Percentiles rank a stretch among this genome's conserved stretches.
Evolutionary conservation across 2,797 vertebrate species (phyloP).

Genomic region (Otolemur crassicaudatus): DNA sequence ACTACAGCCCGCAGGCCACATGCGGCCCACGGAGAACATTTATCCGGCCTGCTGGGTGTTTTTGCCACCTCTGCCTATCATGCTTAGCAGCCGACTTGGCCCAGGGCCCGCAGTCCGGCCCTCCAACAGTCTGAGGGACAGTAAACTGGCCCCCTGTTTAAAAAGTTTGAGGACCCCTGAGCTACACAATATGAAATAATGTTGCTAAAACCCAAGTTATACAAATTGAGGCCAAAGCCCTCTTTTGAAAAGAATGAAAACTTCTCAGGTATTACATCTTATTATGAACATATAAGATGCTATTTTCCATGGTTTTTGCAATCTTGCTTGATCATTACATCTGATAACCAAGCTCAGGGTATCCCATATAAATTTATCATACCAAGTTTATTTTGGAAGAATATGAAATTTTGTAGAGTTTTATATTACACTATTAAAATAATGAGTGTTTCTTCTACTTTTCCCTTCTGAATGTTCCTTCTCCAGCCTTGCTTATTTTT

Average conservation of each 20-base stretch:
- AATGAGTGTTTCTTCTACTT: not conserved
- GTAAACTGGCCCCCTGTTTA: too few species aligned
- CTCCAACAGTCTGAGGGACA: too few species aligned
- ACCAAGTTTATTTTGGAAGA: slow-evolving; percentile 26
- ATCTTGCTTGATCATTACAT: not conserved
- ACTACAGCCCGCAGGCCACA: too few species aligned
- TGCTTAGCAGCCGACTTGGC: too few species aligned
- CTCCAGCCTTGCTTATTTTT: not conserved
- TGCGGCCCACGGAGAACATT: too few species aligned
- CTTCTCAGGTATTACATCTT: not conserved
- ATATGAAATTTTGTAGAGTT: not conserved
- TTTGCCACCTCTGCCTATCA: too few species aligned
- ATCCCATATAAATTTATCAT: not conserved
- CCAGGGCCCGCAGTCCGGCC: too few species aligned
- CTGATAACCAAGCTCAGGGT: not conserved
- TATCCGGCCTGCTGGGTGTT: too few species aligned
- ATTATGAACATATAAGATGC: not conserved
- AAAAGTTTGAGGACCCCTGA: too few species aligned
- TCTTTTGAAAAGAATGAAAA: slow-evolving; percentile 27
- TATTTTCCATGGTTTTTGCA: not conserved
- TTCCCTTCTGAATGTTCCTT: not conserved
- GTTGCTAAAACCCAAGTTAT: not conserved
- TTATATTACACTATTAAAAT: not conserved
- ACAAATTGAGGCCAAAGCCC: not conserved
- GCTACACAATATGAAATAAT: not conserved